Percentiles rank a stretch among this genome's conserved stretches.
These are phyloP conservation scores for Temnothorax rugatulus DNA, from an alignment of 2,888 invertebrate genomes.

Conservation along the genomic window DNA sequence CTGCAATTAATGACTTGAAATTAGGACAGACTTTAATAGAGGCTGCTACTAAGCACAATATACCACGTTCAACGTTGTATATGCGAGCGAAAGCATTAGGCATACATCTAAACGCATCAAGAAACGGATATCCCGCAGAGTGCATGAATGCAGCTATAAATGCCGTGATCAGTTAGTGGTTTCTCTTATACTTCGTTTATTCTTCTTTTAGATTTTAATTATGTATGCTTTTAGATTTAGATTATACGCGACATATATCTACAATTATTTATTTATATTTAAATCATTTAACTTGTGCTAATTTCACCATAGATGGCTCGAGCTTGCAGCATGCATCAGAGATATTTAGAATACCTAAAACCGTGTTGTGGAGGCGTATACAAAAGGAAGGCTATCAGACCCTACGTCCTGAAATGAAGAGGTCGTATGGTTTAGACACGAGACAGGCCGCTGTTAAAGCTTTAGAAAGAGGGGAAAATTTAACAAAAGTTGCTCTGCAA, in stretches of 20 bases:
- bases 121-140: conserved; percentile 85
- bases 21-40: conserved; percentile 84
- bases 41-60: conserved; percentile 83
- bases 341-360: conserved; percentile 86
- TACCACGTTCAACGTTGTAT: conserved; percentile 86
- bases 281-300: conserved; percentile 1
- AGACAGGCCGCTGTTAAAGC: conserved; percentile 85
- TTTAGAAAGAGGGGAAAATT: conserved; percentile 85
- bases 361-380: conserved; percentile 86
- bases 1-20: conserved; percentile 84
- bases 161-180: conserved; percentile 82
- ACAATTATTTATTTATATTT: not conserved
- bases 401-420: conserved; percentile 79
- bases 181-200: conserved; percentile 13
- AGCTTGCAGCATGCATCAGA: conserved; percentile 86
- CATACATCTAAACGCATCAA: conserved; percentile 83
- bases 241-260: not conserved
- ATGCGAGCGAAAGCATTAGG: conserved; percentile 85
- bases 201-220: conserved; percentile 22
- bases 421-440: conserved; percentile 82
- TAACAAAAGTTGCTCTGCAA: conserved; percentile 85
- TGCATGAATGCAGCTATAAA: conserved; percentile 85
- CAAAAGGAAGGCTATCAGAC: conserved; percentile 84
- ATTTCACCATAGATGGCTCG: conserved; percentile 81
- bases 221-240: not conserved